A percentile compares a stretch with the other conserved stretches of the same genome.
These are phyloP conservation scores for Heteronetta atricapilla DNA, from an alignment of 2,113 vertebrate genomes.

Conservation along the genomic window DNA sequence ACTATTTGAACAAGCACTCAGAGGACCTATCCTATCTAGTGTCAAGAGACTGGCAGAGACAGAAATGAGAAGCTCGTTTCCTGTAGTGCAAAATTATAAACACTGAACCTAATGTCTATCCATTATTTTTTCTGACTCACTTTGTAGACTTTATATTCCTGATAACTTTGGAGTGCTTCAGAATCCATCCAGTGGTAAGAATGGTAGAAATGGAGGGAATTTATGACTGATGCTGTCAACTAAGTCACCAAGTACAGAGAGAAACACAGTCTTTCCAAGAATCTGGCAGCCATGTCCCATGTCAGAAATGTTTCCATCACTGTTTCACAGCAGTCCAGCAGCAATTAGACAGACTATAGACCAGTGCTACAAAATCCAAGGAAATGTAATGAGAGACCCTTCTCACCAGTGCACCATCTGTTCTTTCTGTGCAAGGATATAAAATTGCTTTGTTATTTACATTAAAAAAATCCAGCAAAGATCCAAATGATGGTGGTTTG, in stretches of 20 bases:
- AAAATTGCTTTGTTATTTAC: conserved; percentile 29
- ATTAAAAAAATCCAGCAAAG: not conserved
- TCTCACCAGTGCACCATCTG: conserved; percentile 49
- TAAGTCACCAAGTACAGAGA: not conserved
- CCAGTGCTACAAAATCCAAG: conserved; percentile 1
- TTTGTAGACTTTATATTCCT: not conserved
- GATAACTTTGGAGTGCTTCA: not conserved
- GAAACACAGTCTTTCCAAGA: not conserved
- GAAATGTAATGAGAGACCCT: not conserved
- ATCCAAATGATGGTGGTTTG: not conserved
- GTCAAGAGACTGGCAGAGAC: not conserved
- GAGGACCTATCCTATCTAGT: not conserved
- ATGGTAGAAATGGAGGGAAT: not conserved
- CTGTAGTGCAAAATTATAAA: not conserved
- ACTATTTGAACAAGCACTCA: not conserved
- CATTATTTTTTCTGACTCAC: not conserved
- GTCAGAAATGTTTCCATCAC: not conserved
- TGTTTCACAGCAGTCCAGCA: not conserved
- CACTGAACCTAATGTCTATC: not conserved
- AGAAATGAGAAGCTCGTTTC: not conserved
- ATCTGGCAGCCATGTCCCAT: not conserved
- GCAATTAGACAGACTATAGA: not conserved
- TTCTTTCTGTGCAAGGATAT: not conserved
- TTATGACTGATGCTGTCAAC: not conserved
- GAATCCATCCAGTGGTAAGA: not conserved